Evolutionary conservation across 2,888 invertebrate species (phyloP).

Genomic region (Eupithecia centaureata): DNA sequence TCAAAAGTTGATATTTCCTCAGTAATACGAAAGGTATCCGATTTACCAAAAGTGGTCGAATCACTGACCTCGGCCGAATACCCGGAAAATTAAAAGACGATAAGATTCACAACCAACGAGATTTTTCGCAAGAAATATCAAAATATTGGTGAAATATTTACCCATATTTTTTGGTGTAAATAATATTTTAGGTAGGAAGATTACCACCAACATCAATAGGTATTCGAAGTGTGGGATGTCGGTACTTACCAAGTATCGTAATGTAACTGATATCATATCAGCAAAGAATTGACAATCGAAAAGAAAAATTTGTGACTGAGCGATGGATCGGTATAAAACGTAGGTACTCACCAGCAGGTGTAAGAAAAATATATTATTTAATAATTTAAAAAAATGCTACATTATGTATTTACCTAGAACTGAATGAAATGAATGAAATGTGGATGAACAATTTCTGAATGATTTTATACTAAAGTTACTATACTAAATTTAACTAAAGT

Average conservation of each 20-base stretch:
- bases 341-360: no score
- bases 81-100: constrained; percentile 29
- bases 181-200: background rate
- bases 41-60: constrained; percentile 14
- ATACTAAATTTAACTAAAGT: no score
- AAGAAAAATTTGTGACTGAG: background rate
- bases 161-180: background rate
- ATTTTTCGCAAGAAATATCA: constrained; percentile 15
- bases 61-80: constrained; percentile 23
- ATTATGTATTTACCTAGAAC: no score
- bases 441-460: no score
- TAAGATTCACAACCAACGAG: constrained; percentile 26
- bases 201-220: background rate
- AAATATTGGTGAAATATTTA: background rate
- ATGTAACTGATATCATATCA: background rate
- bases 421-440: no score
- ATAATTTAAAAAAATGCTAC: no score
- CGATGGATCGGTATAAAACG: background rate
- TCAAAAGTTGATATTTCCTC: background rate
- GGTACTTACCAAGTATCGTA: background rate
- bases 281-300: background rate
- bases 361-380: no score
- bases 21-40: background rate
- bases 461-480: no score
- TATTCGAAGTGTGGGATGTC: background rate